Evolutionary conservation across 2,797 vertebrate species (phyloP).

Genomic region (Spinus pinus): DNA sequence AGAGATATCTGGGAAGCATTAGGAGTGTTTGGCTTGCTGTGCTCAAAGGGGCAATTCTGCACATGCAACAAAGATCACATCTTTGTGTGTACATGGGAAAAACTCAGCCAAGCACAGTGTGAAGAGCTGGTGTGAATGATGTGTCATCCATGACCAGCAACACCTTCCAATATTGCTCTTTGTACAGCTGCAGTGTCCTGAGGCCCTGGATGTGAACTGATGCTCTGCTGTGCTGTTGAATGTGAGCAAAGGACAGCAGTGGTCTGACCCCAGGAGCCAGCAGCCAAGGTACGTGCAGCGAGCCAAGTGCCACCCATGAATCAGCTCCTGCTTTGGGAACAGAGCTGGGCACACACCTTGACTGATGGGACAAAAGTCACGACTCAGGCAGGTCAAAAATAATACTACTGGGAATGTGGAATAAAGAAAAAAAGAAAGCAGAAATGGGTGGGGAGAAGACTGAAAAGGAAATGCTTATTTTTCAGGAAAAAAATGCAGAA

Average conservation of each 20-base stretch:
- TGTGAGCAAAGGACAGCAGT: background rate
- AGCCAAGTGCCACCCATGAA: background rate
- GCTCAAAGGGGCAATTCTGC: background rate
- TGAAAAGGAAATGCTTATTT: background rate
- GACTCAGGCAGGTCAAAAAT: background rate
- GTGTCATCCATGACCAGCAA: background rate
- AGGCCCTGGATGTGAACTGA: background rate
- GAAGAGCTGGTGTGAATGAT: background rate
- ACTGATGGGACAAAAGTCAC: background rate
- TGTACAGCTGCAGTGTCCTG: background rate
- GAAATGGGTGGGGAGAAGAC: background rate
- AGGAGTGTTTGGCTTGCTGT: background rate
- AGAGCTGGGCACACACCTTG: background rate
- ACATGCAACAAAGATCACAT: rapidly evolving
- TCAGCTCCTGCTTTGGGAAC: background rate
- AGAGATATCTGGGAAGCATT: background rate
- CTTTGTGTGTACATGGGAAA: background rate
- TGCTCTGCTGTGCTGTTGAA: background rate
- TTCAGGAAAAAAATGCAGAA: background rate
- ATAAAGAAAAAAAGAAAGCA: background rate
- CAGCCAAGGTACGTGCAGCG: rapidly evolving
- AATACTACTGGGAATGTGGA: background rate
- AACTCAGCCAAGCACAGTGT: background rate
- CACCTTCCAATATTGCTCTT: background rate
- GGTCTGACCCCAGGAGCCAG: background rate